Evolutionary conservation across 2,797 vertebrate genomes (phyloP).

Genomic region (Emys orbicularis): DNA sequence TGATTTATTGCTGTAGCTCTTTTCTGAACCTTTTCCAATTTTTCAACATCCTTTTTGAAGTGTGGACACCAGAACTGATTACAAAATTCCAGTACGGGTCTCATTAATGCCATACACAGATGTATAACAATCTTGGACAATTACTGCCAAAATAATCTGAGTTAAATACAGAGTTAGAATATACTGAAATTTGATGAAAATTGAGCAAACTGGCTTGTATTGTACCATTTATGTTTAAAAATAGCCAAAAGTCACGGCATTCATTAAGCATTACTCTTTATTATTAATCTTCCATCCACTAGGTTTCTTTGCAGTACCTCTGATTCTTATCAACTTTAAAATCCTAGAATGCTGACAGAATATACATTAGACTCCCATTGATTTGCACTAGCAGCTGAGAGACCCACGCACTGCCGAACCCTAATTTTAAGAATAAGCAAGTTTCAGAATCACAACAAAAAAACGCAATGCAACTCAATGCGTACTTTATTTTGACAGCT

Average conservation of each 20-base stretch:
- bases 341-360: neutral
- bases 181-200: neutral
- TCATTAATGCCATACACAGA: fast-evolving
- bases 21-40: neutral
- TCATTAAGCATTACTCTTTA: neutral
- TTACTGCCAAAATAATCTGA: neutral
- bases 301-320: neutral
- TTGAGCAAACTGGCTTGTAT: neutral
- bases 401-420: neutral
- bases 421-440: constrained; percentile 51
- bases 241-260: neutral
- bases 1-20: neutral
- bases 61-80: fast-evolving
- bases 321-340: neutral
- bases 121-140: fast-evolving
- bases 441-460: constrained; percentile 35
- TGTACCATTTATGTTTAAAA: neutral
- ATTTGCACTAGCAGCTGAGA: constrained; percentile 15
- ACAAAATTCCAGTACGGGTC: neutral
- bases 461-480: constrained; percentile 14
- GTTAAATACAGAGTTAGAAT: neutral
- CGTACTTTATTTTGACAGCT: constrained; percentile 65
- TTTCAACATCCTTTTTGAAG: neutral
- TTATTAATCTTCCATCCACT: neutral
- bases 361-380: neutral